phyloP scores from a whole-genome alignment of 1,140 invertebrate genomes.

The Zelostemma sp. region DNA sequence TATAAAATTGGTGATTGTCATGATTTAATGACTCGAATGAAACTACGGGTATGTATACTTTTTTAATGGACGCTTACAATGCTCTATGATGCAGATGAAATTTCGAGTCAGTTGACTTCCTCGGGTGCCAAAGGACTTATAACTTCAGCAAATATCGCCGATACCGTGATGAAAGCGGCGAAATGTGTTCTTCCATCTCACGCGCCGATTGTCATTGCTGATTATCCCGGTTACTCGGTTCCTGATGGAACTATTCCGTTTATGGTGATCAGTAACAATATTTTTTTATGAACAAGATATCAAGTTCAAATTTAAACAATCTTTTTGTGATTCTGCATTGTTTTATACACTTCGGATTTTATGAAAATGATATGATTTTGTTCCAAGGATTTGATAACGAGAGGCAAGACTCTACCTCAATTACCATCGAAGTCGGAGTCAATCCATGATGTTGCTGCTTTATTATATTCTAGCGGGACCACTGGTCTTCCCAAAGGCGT shows the following conservation, averaged over 20 bases:
- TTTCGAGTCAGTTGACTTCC: conserved; percentile 77
- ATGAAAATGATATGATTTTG: no score
- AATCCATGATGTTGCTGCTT: conserved; percentile 69
- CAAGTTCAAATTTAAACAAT: no score
- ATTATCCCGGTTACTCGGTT: conserved; percentile 44
- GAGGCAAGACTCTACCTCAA: conserved; percentile 54
- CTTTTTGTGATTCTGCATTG: no score
- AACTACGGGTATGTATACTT: no score
- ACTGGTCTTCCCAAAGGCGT: conserved; percentile 94
- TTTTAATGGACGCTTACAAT: no score
- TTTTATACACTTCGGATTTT: no score
- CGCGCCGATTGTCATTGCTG: conserved; percentile 55
- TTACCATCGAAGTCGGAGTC: conserved; percentile 41
- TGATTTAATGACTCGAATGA: no score
- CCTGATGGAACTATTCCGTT: conserved; percentile 58
- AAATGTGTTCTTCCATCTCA: conserved; percentile 24
- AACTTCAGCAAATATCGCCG: conserved; percentile 70
- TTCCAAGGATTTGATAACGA: conserved; percentile 63
- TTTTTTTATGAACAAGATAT: no score
- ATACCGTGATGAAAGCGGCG: conserved; percentile 51
- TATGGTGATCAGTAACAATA: conserved; percentile 15
- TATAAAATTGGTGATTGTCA: no score
- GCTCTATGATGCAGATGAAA: conserved; percentile 81
- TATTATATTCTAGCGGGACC: conserved; percentile 88
- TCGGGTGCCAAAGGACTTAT: conserved; percentile 78